A percentile compares a stretch with the other conserved stretches of the same genome.
phyloP scores from a whole-genome alignment of 2,113 vertebrate genomes.

The Odontophorus gujanensis region DNA sequence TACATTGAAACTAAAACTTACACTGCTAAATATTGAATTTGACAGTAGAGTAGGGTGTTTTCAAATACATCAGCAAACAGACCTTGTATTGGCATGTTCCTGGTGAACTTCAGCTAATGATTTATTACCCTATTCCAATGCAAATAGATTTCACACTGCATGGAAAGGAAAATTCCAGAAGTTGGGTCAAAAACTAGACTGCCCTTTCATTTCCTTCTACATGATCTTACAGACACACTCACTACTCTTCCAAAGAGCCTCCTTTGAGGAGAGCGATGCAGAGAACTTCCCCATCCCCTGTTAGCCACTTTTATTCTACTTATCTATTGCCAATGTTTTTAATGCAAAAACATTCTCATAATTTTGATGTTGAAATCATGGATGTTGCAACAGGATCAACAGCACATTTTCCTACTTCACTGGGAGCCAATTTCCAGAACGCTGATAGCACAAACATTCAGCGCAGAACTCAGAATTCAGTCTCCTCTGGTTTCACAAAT shows the following conservation, averaged over 20 bases:
- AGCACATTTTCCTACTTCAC: background rate
- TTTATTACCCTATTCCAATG: too few relatives aligned
- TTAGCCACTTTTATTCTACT: background rate
- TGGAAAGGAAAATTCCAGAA: background rate
- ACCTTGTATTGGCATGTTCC: background rate
- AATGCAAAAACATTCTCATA: background rate
- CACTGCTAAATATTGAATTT: background rate
- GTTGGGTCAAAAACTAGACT: background rate
- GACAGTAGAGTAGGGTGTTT: background rate
- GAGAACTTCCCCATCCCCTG: background rate
- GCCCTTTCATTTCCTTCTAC: background rate
- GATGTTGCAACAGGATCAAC: conserved; percentile 40
- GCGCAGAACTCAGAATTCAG: background rate
- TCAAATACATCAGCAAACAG: background rate
- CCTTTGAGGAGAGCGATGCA: background rate
- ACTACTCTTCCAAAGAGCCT: background rate
- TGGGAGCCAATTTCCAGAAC: background rate
- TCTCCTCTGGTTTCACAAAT: background rate
- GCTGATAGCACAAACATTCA: background rate
- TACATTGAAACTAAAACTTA: background rate
- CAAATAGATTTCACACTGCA: background rate
- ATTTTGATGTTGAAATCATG: conserved; percentile 36
- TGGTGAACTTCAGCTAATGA: too few relatives aligned
- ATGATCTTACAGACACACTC: background rate
- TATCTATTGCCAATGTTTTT: conserved; percentile 15